Evolutionary conservation across 2,113 vertebrate species (phyloP).

Genomic region (Protobothrops mucrosquamatus): DNA sequence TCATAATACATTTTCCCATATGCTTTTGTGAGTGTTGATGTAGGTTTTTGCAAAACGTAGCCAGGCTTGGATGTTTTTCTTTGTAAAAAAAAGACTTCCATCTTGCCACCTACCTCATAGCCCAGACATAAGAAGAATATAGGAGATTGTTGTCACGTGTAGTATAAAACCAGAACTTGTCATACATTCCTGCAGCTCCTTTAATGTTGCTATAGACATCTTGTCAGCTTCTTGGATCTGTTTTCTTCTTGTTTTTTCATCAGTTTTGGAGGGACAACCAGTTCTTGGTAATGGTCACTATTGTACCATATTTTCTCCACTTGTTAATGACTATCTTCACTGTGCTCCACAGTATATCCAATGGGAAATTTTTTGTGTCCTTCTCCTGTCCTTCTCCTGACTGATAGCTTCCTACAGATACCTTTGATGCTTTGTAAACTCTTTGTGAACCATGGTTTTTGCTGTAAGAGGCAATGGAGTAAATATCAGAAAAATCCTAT

Average conservation of each 20-base stretch:
- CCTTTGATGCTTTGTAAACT: neutral
- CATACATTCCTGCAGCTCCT: neutral
- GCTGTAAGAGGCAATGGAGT: neutral
- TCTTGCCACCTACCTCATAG: too few relatives aligned
- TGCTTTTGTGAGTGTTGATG: neutral
- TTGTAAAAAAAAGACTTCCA: too few relatives aligned
- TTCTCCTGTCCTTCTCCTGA: neutral
- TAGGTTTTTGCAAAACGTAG: neutral
- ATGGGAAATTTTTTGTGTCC: neutral
- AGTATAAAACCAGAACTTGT: neutral
- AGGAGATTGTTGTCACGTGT: too few relatives aligned
- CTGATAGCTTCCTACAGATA: neutral
- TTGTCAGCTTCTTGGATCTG: neutral
- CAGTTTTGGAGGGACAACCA: neutral
- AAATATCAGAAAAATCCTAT: neutral
- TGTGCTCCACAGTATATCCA: neutral
- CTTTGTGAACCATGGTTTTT: neutral
- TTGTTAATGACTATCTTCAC: neutral
- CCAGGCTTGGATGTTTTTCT: neutral
- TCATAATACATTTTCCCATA: neutral
- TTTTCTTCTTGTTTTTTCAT: too few relatives aligned
- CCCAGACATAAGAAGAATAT: too few relatives aligned
- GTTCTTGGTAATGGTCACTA: neutral
- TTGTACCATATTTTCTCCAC: neutral
- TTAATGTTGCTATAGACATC: neutral